phyloP scores from a whole-genome alignment of 2,113 vertebrate genomes.

The Notothenia rossii region DNA sequence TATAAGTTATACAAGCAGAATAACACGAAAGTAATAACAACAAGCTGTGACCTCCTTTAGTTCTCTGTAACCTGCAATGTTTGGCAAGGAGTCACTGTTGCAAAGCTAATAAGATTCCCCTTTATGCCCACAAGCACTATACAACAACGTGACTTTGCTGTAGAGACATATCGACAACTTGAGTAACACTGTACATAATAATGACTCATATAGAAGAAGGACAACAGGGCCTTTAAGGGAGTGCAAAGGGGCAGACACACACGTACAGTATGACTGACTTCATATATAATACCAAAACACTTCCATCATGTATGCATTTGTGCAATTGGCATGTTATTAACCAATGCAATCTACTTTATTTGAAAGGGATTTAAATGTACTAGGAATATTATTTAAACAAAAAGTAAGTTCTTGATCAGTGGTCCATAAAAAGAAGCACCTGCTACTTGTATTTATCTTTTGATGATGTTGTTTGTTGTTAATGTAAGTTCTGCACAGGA shows the following conservation, averaged over 20 bases:
- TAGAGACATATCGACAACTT: slow-evolving; percentile 29
- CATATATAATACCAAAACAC: too few species aligned
- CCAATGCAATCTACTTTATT: background rate
- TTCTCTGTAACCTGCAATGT: background rate
- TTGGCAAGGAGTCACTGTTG: slow-evolving; percentile 34
- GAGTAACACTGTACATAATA: slow-evolving; percentile 34
- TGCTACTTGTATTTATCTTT: too few species aligned
- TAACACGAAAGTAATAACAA: background rate
- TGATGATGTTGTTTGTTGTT: too few species aligned
- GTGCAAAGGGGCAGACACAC: background rate
- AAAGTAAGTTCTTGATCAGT: background rate
- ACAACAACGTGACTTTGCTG: slow-evolving; percentile 20
- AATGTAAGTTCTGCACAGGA: too few species aligned
- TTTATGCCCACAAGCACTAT: slow-evolving; percentile 19
- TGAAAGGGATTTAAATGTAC: background rate
- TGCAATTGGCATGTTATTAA: slow-evolving; percentile 1
- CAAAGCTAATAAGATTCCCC: slow-evolving; percentile 43
- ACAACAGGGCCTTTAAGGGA: background rate
- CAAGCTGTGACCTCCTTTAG: slow-evolving; percentile 20
- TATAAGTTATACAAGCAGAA: slow-evolving; percentile 1
- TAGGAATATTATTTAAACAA: background rate
- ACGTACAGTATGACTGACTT: background rate
- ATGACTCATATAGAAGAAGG: slow-evolving; percentile 17
- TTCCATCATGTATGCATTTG: background rate
- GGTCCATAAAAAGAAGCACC: too few species aligned